These are phyloP conservation scores for Ameiurus melas DNA, from an alignment of 2,113 vertebrate species.

Conservation along the genomic window DNA sequence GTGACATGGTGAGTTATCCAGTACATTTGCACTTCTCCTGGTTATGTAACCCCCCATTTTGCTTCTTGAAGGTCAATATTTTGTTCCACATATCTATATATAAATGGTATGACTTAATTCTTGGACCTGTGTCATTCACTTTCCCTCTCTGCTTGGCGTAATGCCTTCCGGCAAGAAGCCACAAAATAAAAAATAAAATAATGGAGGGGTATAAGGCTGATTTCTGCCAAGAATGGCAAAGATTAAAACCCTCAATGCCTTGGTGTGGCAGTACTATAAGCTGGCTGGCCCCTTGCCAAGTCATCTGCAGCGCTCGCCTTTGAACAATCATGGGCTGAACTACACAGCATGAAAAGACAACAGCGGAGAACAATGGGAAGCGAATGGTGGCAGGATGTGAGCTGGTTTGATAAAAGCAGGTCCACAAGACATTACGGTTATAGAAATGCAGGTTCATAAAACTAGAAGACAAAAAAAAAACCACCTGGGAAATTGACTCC, in stretches of 20 bases:
- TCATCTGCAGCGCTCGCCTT: not conserved
- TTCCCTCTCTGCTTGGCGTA: not conserved
- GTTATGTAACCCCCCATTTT: not conserved
- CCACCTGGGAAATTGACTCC: not conserved
- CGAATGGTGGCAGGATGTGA: not conserved
- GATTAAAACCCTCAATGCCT: not conserved
- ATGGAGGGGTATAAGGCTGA: not conserved
- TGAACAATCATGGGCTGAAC: constrained; percentile 4
- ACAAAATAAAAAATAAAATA: too few relatives aligned
- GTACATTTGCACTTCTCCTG: not conserved
- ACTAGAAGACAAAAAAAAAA: not conserved
- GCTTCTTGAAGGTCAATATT: not conserved
- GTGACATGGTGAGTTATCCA: not conserved
- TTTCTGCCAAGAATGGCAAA: constrained; percentile 13
- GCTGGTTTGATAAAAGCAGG: not conserved
- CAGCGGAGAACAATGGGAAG: not conserved
- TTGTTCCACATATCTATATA: not conserved
- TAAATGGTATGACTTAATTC: not conserved
- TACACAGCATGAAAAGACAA: not conserved
- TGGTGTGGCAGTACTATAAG: not conserved
- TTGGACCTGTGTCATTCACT: not conserved
- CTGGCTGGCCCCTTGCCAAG: not conserved
- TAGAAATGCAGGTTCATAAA: not conserved
- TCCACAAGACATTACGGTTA: not conserved
- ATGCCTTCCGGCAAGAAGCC: not conserved